Base-by-base conservation (phyloP, 1,140 invertebrate species). In the Drosophila azteca region DNA sequence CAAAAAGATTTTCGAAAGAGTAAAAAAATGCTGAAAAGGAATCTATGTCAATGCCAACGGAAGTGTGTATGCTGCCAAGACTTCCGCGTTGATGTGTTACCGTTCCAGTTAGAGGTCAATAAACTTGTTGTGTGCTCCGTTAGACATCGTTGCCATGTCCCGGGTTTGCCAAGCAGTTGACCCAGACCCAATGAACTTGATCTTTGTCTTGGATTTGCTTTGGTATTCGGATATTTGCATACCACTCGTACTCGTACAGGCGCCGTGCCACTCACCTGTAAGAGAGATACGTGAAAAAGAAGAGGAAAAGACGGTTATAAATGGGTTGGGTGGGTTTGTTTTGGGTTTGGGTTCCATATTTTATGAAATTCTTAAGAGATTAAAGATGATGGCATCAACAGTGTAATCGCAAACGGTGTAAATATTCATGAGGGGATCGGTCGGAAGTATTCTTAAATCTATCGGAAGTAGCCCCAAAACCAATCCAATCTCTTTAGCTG, bases 121-220 rank as follows among this genome's bases (percentile, higher is more conserved):
- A 81, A 88, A 88, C 83, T 77, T 88, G 76, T 74, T 83, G 72
- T 62, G 48, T 22, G 46, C 65, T 77, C 82, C 73, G 81, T 84
- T 84, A 84, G 82, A 78, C 77, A 53, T 29, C 55, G 29, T 24
- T 67, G 46, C 48, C 44, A 44, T 44, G 35, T 54, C 13, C 48
- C 48, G 35, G 35, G 11, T 13, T 11, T 11, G 11, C 9, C 35
- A 39, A 63, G 61, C 73, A 50, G 64, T 69, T 88, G 83, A 88
- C 83, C 83, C 72, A 88, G 83, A 88, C 83, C 83, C 53, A 88
- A 59, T 88, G 83, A 88, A 88, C 83, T 88, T 88, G 83, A 81
- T 83, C 79, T 79, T 54, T 66, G 53, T 26, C 55, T 57, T 49
- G 24, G 9, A 17, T 2, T 44, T 2, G 17, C 13, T 3, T 45